Percentiles rank a stretch among this genome's conserved stretches.
Conservation (phyloP, 2,888 invertebrate genomes). For the Polydrusus cervinus region DNA sequence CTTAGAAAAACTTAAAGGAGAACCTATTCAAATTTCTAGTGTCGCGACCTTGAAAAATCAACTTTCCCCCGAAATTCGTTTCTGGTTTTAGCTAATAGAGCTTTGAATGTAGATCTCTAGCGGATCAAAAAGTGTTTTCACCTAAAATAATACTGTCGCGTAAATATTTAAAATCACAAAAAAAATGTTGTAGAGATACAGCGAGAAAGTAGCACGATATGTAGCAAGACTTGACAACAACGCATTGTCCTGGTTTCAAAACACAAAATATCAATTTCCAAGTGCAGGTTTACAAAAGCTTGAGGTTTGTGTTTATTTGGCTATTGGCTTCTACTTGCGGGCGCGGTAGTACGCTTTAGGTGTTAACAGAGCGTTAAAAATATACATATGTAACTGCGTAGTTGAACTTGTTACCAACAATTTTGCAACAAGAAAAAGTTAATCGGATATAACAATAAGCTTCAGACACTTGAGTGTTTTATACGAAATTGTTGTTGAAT, state of each 20-base stretch:
- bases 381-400: slow-evolving; percentile 48
- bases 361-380: slow-evolving; percentile 36
- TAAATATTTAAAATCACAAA: too few relatives aligned
- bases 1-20: too few relatives aligned
- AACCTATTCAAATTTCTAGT: too few relatives aligned
- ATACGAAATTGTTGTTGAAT: neutral
- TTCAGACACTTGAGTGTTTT: slow-evolving; percentile 4
- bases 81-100: too few relatives aligned
- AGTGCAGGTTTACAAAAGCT: slow-evolving; percentile 43
- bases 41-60: too few relatives aligned
- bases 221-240: slow-evolving; percentile 16
- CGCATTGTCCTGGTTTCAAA: slow-evolving; percentile 40
- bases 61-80: too few relatives aligned
- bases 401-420: slow-evolving; percentile 17
- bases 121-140: too few relatives aligned
- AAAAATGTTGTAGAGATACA: too few relatives aligned
- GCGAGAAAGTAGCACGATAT: neutral
- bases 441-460: slow-evolving; percentile 6
- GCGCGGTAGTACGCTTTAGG: slow-evolving; percentile 36
- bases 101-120: too few relatives aligned
- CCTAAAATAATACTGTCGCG: too few relatives aligned
- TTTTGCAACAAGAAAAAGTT: slow-evolving; percentile 19
- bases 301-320: slow-evolving; percentile 30
- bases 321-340: slow-evolving; percentile 35
- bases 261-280: slow-evolving; percentile 49